Conservation (phyloP, 2,113 vertebrate genomes). For the Plestiodon gilberti region DNA sequence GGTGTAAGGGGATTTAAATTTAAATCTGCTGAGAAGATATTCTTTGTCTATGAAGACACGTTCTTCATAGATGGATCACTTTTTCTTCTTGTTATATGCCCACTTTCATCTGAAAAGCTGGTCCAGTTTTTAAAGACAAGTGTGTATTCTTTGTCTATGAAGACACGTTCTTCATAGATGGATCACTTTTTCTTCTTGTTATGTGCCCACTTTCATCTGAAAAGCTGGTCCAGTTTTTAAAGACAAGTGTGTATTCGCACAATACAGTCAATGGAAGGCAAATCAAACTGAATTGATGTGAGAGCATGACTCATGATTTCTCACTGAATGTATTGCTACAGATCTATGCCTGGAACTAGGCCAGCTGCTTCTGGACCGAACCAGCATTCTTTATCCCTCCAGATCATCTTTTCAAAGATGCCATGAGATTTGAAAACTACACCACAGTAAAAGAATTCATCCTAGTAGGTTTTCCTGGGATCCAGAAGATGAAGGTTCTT, state of each 20-base stretch:
- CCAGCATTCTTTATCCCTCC: not conserved
- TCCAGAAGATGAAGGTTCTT: constrained; percentile 28
- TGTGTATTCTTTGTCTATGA: too few relatives aligned
- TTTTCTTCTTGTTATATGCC: too few relatives aligned
- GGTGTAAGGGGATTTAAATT: too few relatives aligned
- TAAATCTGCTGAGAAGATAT: not conserved
- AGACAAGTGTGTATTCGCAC: not conserved
- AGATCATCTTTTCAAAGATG: not conserved
- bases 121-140: too few relatives aligned
- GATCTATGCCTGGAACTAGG: not conserved
- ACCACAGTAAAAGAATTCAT: constrained; percentile 55
- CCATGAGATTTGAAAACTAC: constrained; percentile 28
- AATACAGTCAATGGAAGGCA: not conserved
- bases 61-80: too few relatives aligned
- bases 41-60: too few relatives aligned
- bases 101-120: too few relatives aligned
- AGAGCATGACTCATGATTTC: not conserved
- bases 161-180: too few relatives aligned
- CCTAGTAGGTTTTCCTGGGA: constrained; percentile 54
- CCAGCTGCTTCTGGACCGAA: not conserved
- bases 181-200: not conserved
- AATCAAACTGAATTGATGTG: not conserved
- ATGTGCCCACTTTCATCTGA: not conserved
- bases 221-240: not conserved
- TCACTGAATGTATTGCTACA: not conserved